Evolutionary conservation across 2,113 vertebrate species (phyloP).

Genomic region (Indicator indicator): DNA sequence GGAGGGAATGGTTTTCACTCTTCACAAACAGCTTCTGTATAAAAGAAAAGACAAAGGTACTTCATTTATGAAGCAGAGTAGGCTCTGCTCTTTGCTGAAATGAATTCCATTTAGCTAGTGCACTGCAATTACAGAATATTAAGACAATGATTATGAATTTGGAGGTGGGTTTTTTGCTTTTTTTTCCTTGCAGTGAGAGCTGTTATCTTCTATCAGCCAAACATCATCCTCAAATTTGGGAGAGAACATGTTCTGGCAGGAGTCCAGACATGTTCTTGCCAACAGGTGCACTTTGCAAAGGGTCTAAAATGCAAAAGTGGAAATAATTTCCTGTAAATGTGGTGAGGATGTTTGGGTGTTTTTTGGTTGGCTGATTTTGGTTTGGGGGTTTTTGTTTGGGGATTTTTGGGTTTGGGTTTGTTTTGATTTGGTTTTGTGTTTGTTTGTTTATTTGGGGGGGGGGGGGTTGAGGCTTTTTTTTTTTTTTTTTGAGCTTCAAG

Average conservation of each 20-base stretch:
- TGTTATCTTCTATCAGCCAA: neutral
- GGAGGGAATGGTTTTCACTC: neutral
- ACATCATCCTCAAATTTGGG: neutral
- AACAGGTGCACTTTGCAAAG: neutral
- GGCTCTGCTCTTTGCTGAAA: neutral
- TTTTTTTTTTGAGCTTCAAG: neutral
- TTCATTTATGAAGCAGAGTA: neutral
- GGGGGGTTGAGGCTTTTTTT: no score
- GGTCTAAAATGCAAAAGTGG: neutral
- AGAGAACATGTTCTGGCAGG: neutral
- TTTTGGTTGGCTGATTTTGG: neutral
- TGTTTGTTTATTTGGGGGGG: neutral
- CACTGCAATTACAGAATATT: neutral
- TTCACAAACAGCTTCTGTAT: neutral
- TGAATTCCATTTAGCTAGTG: neutral
- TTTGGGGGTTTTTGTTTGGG: neutral
- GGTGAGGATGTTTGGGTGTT: fast-evolving
- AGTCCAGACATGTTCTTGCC: neutral
- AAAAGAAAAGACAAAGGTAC: neutral
- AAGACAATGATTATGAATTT: neutral
- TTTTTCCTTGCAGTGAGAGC: neutral
- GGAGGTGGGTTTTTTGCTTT: no score
- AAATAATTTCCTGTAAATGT: neutral
- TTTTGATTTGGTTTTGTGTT: neutral
- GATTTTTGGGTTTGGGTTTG: neutral